Conservation (phyloP, 2,797 vertebrate genomes). For the Macropodus opercularis region DNA sequence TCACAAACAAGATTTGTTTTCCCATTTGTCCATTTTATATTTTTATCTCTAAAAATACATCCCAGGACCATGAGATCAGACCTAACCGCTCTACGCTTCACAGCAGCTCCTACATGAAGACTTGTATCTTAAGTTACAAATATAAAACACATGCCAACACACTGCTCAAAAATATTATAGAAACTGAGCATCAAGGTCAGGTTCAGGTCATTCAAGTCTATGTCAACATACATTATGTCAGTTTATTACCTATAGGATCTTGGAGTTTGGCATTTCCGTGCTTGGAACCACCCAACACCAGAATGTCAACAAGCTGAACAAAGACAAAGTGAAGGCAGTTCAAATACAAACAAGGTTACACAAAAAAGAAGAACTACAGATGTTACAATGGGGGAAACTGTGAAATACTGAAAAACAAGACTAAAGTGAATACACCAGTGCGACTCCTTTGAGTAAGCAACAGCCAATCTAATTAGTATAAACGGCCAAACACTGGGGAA, state of each 20-base stretch:
- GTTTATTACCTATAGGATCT: neutral
- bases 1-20: slow-evolving; percentile 50
- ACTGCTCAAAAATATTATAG: neutral
- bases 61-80: slow-evolving; percentile 22
- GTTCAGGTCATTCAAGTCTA: neutral
- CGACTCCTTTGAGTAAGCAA: no score
- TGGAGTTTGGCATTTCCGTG: neutral
- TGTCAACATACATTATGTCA: neutral
- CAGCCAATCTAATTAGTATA: no score
- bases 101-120: slow-evolving; percentile 21
- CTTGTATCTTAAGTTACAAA: neutral
- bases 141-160: neutral
- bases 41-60: slow-evolving; percentile 53
- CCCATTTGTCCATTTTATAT: slow-evolving; percentile 42
- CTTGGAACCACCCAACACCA: slow-evolving; percentile 4
- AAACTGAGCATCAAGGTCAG: neutral
- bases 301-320: slow-evolving; percentile 9
- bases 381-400: neutral
- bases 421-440: no score
- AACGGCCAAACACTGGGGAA: no score
- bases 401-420: no score
- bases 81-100: neutral
- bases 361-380: neutral
- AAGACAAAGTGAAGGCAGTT: neutral
- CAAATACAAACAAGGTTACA: neutral